Base-by-base conservation (phyloP, 2,888 invertebrate species). In the Abrostola tripartita region DNA sequence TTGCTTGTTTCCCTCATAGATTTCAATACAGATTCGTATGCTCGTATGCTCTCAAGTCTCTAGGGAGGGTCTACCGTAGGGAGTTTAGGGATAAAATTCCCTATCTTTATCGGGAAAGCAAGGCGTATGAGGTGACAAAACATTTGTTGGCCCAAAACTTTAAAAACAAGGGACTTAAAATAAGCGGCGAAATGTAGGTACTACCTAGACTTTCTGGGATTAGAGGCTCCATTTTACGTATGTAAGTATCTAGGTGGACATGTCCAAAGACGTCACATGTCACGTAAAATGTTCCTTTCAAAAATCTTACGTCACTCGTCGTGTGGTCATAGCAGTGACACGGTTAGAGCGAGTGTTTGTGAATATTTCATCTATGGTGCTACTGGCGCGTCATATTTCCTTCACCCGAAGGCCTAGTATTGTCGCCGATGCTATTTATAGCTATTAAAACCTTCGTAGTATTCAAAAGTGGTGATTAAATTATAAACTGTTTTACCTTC, bases 341-440 rank as follows among this genome's bases (percentile, higher is more conserved):
- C 66, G 67, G 64, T 68, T 78, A 62, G 54, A 35, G 58, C 36
- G 42, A 37, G n/a, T 41, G 8, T 42, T 51, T 14, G 52, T 77
- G 65, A 78, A 77, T 77, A 78, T 78, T 77, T 77, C 6, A 77
- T 71, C 62, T 50, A 64, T 69, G 66, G 66, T 64, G 58, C 53
- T 49, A 50, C 47, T 61, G 37, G 47, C 47, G 61, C 56, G 61
- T 71, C 71, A 64, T 6, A 11, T 61, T 36, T 37, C 55, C 55
- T 61, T 75, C 63, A 59, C 51, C 42, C 47, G 50, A 49, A 47
- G 49, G 44, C 62, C 66, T 77, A 60, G 58, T 67, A 58, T 64
- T 51, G 57, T 51, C 40, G 50, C 57, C 49, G 42, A 47, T 47
- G 36, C 37, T 61, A 54, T 51, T 64, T 35, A 52, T 63, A 65